Evolutionary conservation across 2,797 vertebrate genomes (phyloP), one percentile per base, ranked within the genome.

Genomic region (Centroberyx gerrardi): DNA sequence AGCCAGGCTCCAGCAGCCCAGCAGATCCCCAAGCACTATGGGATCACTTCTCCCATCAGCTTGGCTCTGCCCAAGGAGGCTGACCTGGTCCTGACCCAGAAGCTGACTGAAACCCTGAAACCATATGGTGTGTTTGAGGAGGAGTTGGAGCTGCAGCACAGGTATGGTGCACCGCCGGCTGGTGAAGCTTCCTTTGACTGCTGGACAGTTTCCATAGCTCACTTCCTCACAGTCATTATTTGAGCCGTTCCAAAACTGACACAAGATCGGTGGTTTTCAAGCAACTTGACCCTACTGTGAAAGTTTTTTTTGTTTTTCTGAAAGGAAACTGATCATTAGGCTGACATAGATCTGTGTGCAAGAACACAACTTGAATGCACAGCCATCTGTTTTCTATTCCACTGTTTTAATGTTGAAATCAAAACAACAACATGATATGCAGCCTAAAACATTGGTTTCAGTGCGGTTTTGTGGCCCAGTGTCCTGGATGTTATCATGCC

Each of bases 11-110:
- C 90, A 56, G 80, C 92, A 77, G 84, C 83, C 28, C 95, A 94
- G 81, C 94, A 94, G 42, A 87, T 89, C 0, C 91, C 94, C 78
- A 96, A 94, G 92, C 95, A 96, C 88, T 97, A 95, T 96, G 97
- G 97, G 87, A 96, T 98, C 87, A 97, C 96, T 42, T 96, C 95
- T 77, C 96, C 97, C 27, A 97, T 98, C 93, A 97, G 96, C 90
- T 87, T 96, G 91, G 96, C 95, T 72, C 88, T 87, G 66, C 96
- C 96, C 51, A 95, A 96, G 90, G 96, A 98, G 85, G 89, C 92
- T 8, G 96, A 98, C 83, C 92, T 96, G 90, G 85, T 92, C 31
- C 95, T 95, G 67, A 96, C 96, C 22, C 94, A 95, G 90, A 96
- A 94, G 80, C 92, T 97, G 68, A 95, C 93, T 0, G 95, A 97